Conservation (phyloP, 2,113 vertebrate genomes). For the Leuciscus idus region DNA sequence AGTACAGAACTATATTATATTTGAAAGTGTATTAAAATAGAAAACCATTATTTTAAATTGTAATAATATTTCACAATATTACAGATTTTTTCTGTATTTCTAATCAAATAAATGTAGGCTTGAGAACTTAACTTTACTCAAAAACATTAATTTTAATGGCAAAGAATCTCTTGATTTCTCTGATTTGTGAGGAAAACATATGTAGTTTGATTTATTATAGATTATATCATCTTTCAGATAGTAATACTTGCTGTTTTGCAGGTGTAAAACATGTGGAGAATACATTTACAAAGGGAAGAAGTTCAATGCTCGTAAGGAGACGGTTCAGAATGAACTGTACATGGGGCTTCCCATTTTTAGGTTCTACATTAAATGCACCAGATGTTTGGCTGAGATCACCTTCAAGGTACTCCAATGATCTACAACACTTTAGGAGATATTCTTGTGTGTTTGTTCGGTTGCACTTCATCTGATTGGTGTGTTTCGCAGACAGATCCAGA, state of each 20-base stretch:
- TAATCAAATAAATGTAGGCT: too few relatives aligned
- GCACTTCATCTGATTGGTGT: background rate
- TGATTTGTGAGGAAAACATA: background rate
- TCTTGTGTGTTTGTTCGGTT: background rate
- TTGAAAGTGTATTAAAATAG: too few relatives aligned
- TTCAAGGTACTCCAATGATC: conserved; percentile 79
- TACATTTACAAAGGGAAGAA: conserved; percentile 98
- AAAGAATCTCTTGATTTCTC: background rate
- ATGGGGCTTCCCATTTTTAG: conserved; percentile 94
- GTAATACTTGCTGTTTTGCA: conserved; percentile 51
- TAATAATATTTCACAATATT: too few relatives aligned
- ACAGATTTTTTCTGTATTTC: too few relatives aligned
- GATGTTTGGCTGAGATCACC: conserved; percentile 91
- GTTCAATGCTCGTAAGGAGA: conserved; percentile 96
- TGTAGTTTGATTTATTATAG: background rate
- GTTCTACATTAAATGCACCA: conserved; percentile 96
- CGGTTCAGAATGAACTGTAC: conserved; percentile 90
- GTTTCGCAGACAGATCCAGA: conserved; percentile 88
- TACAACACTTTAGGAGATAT: background rate
- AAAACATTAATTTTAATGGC: too few relatives aligned
- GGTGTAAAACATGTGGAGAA: conserved; percentile 93
- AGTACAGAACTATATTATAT: too few relatives aligned
- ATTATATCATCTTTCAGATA: background rate
- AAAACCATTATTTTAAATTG: too few relatives aligned
- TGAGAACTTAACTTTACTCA: too few relatives aligned